phyloP scores from a whole-genome alignment of 1,140 invertebrate genomes.

The Tetragnatha versicolor region DNA sequence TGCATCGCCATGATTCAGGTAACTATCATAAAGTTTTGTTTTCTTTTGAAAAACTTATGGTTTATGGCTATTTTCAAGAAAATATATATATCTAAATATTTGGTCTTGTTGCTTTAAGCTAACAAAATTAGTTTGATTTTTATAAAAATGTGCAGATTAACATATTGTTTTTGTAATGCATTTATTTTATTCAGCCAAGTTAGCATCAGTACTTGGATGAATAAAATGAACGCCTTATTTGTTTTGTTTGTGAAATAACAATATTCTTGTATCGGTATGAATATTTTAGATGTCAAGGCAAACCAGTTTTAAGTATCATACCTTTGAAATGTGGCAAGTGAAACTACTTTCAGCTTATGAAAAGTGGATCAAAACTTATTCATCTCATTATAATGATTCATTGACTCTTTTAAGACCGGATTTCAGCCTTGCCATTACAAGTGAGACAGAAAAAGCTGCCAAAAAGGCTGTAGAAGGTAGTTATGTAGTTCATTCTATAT shows the following conservation, averaged over 20 bases:
- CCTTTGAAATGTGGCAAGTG: conserved; percentile 49
- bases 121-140: not conserved
- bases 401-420: conserved; percentile 35
- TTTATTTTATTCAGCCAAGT: not conserved
- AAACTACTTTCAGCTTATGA: conserved; percentile 45
- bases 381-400: not conserved
- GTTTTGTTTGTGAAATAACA: not conserved
- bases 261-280: not conserved
- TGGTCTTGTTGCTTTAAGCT: not conserved
- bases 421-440: conserved; percentile 33
- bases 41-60: not conserved
- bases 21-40: not conserved
- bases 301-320: conserved; percentile 2
- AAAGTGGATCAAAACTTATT: conserved; percentile 38
- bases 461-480: conserved; percentile 5
- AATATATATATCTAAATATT: not conserved
- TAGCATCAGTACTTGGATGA: not conserved
- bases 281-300: conserved; percentile 30
- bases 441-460: not conserved
- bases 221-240: not conserved
- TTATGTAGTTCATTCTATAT: not conserved
- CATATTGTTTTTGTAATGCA: not conserved
- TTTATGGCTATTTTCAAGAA: not conserved
- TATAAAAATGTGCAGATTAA: not conserved
- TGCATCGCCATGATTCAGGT: conserved; percentile 50